Conservation (phyloP, 2,888 invertebrate species). For the Neria commutata region DNA sequence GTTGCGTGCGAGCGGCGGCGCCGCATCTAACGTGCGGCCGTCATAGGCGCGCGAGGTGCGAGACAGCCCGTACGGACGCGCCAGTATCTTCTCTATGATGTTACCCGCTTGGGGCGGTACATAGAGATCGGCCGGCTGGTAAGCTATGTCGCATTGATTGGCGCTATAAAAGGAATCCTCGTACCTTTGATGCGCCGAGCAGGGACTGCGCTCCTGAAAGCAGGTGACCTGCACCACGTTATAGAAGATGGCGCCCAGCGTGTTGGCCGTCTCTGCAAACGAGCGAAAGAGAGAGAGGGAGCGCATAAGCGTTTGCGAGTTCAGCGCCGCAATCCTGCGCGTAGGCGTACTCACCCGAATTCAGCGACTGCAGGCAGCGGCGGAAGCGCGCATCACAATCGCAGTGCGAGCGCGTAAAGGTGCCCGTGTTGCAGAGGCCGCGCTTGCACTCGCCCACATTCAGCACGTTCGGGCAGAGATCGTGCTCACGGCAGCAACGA, state of each 20-base stretch:
- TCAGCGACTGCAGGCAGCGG: slow-evolving; percentile 70
- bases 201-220: slow-evolving; percentile 71
- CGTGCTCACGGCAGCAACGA: slow-evolving; percentile 76
- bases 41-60: slow-evolving; percentile 20
- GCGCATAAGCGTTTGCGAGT: not conserved
- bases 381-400: slow-evolving; percentile 76
- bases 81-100: slow-evolving; percentile 50
- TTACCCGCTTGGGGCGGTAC: slow-evolving; percentile 54
- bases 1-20: slow-evolving; percentile 31
- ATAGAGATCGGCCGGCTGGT: slow-evolving; percentile 54
- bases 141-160: slow-evolving; percentile 48
- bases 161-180: slow-evolving; percentile 47
- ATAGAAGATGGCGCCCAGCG: slow-evolving; percentile 76
- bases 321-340: too few relatives aligned
- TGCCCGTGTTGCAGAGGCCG: slow-evolving; percentile 71
- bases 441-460: slow-evolving; percentile 67
- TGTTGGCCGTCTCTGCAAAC: slow-evolving; percentile 68
- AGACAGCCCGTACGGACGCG: slow-evolving; percentile 37
- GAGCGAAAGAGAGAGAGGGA: not conserved
- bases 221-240: slow-evolving; percentile 77
- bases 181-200: slow-evolving; percentile 70
- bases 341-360: too few relatives aligned
- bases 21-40: slow-evolving; percentile 22
- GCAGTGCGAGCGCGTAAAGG: slow-evolving; percentile 75
- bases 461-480: slow-evolving; percentile 71